Evolutionary conservation across 2,888 invertebrate genomes (phyloP).

Genomic region (Drosophila subsilvestris): DNA sequence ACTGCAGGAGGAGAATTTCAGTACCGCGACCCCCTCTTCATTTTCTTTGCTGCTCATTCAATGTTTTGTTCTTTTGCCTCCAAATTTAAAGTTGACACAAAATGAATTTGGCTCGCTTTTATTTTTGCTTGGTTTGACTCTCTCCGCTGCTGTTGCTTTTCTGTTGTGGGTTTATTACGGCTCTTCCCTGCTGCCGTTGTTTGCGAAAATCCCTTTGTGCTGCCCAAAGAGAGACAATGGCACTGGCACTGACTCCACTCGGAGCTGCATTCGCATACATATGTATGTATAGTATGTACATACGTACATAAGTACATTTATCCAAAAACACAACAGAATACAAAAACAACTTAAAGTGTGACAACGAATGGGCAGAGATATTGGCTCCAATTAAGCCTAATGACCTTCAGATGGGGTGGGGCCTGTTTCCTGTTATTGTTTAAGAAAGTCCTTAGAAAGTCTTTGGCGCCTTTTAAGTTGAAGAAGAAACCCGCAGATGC

Average conservation of each 20-base stretch:
- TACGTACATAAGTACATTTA: too few relatives aligned
- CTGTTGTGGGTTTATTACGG: slow-evolving; percentile 42
- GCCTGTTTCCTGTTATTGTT: neutral
- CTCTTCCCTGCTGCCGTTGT: slow-evolving; percentile 29
- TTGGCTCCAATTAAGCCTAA: slow-evolving; percentile 23
- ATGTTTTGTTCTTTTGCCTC: neutral
- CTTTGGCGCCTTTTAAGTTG: too few relatives aligned
- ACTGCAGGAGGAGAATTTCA: too few relatives aligned
- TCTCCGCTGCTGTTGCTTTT: slow-evolving; percentile 6
- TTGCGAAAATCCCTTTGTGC: slow-evolving; percentile 38
- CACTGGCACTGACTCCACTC: slow-evolving; percentile 31
- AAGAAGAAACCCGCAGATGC: neutral
- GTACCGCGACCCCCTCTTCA: too few relatives aligned
- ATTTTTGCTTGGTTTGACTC: slow-evolving; percentile 1
- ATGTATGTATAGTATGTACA: neutral
- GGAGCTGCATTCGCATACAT: slow-evolving; percentile 21
- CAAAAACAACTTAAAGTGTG: slow-evolving; percentile 30
- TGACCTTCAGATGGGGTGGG: slow-evolving; percentile 18
- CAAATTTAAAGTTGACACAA: slow-evolving; percentile 35
- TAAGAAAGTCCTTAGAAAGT: too few relatives aligned
- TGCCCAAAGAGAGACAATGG: slow-evolving; percentile 42
- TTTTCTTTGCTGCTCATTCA: neutral
- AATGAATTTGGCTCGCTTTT: slow-evolving; percentile 29
- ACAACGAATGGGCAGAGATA: slow-evolving; percentile 14
- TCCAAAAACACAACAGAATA: slow-evolving; percentile 32